Evolutionary conservation across 2,797 vertebrate genomes (phyloP), one percentile per base, ranked within the genome.

Genomic region (Phalanger gymnotis): DNA sequence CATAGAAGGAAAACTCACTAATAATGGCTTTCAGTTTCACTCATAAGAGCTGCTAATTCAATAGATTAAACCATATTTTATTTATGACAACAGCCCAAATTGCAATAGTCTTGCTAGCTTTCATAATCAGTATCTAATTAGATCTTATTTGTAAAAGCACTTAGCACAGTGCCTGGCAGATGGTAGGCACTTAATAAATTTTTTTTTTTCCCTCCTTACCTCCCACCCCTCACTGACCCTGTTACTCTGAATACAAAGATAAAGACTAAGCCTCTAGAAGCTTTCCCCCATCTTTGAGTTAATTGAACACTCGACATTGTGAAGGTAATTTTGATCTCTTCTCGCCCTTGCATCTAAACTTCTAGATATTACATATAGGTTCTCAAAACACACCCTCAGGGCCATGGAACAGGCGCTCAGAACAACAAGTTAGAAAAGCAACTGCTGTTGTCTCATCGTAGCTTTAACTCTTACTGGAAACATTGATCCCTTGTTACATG

Each of bases 141-240:
- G 73, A 47, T 81, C 73, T 81, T 81, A 81, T 81, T 81, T 81
- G 73, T 81, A 81, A 81, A 81, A 81, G 73, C 73, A 81, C 73
- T 81, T 81, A 81, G 73, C 19, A 47, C 16, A 81, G 40, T 25
- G 40, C 40, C 22, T 81, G 40, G 73, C 73, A 81, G 73, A 81
- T 81, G 73, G 73, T 81, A 81, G 7, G 73, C 40, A 81, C 40
- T 81, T 81, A 47, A 81, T 81, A 47, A 40, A 73, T 10, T 9
- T 47, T 19, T 81, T 10, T 9, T 47, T 19, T 81, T 81, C 73
- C 66, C 40, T 81, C 73, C 73, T 3, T 25, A 40, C 6, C n/a
- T 81, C n/a, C 66, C 19, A 81, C 66, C n/a, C 22, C 66, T 81
- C n/a, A 40, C 66, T 81, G 66, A 81, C 66, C 66, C n/a, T 81